phyloP scores from a whole-genome alignment of 2,888 invertebrate genomes.

The Lagria hirta region DNA sequence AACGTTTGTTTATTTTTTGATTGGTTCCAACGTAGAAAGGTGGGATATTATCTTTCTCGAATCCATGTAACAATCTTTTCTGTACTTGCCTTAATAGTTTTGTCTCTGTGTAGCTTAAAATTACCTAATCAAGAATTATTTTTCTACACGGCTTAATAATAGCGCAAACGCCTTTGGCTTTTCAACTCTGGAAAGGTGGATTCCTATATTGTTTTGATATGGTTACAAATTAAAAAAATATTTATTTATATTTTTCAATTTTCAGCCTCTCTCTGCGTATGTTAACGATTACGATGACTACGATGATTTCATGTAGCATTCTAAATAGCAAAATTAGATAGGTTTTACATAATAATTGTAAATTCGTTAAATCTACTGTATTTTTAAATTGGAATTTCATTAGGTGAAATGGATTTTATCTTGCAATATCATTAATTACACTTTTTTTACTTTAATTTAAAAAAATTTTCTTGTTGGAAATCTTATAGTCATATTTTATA shows the following conservation, averaged over 20 bases:
- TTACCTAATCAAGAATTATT: too few relatives aligned
- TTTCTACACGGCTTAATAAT: too few relatives aligned
- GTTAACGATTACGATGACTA: constrained; percentile 64
- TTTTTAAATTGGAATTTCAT: constrained; percentile 20
- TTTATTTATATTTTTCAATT: too few relatives aligned
- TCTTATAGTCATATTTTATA: constrained; percentile 2
- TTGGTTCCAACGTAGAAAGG: too few relatives aligned
- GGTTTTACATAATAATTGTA: constrained; percentile 18
- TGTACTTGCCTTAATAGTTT: too few relatives aligned
- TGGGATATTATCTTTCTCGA: too few relatives aligned
- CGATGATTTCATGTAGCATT: constrained; percentile 76
- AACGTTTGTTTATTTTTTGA: constrained; percentile 28
- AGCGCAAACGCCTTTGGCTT: too few relatives aligned
- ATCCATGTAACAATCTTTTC: too few relatives aligned
- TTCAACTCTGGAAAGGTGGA: too few relatives aligned
- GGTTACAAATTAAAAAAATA: too few relatives aligned
- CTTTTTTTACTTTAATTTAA: constrained; percentile 1
- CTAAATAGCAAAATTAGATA: constrained; percentile 13
- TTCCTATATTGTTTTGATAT: too few relatives aligned
- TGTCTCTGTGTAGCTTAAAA: too few relatives aligned
- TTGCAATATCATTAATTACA: constrained; percentile 16
- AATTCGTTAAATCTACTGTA: constrained; percentile 14
- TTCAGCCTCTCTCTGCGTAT: constrained; percentile 68
- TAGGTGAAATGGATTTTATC: constrained; percentile 17
- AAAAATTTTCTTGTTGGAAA: constrained; percentile 2